phyloP scores from a whole-genome alignment of 1,140 invertebrate genomes.

The Plodia interpunctella region DNA sequence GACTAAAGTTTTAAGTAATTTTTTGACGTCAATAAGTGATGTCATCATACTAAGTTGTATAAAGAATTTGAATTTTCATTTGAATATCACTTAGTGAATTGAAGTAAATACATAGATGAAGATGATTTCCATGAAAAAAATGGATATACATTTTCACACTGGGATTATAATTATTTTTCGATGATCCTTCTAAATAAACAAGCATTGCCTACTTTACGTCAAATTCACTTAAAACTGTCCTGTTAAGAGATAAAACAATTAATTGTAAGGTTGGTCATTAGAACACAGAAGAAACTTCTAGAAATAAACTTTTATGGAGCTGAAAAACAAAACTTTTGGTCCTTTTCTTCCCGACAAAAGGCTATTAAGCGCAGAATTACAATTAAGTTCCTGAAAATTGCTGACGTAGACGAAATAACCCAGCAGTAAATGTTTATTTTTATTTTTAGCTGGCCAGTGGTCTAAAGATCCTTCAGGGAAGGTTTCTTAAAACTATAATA shows the following conservation, averaged over 20 bases:
- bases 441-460: background rate
- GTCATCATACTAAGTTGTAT: no score
- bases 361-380: conserved; percentile 8
- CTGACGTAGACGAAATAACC: conserved; percentile 6
- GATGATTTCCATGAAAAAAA: no score
- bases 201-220: background rate
- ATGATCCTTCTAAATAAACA: no score
- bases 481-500: no score
- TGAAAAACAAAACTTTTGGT: conserved; percentile 11
- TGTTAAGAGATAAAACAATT: conserved; percentile 1
- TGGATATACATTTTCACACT: no score
- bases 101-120: no score
- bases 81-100: no score
- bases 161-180: no score
- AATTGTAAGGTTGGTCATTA: conserved; percentile 4
- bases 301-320: conserved; percentile 11
- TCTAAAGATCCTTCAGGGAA: background rate
- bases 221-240: background rate
- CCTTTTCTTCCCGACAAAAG: conserved; percentile 6
- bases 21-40: no score
- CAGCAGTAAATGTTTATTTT: conserved; percentile 9
- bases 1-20: no score
- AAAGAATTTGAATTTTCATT: no score
- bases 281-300: conserved; percentile 3
- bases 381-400: conserved; percentile 10